A percentile compares a stretch with the other conserved stretches of the same genome.
phyloP scores from a whole-genome alignment of 2,888 invertebrate species.

The Drosophila bunnanda region DNA sequence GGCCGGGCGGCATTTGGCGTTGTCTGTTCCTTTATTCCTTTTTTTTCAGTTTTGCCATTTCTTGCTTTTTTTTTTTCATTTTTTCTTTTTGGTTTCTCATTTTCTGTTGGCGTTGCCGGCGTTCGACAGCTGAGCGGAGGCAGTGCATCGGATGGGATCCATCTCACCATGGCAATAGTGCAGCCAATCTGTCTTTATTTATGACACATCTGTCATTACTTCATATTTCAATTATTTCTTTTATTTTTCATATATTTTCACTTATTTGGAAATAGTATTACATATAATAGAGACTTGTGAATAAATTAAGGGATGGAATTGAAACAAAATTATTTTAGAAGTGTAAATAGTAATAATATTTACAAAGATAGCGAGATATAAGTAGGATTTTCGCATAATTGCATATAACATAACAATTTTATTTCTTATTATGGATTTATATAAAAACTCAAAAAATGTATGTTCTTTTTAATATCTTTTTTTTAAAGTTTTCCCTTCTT shows the following conservation, averaged over 20 bases:
- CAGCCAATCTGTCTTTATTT: not conserved
- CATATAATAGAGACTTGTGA: not conserved
- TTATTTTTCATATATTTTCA: not conserved
- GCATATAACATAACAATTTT: not conserved
- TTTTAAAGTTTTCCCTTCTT: no score
- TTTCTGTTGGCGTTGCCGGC: slow-evolving; percentile 54
- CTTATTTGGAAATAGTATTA: not conserved
- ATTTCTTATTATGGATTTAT: not conserved
- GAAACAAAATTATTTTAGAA: no score
- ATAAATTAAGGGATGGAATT: not conserved
- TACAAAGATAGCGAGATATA: no score
- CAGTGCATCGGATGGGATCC: slow-evolving; percentile 34
- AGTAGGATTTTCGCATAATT: not conserved
- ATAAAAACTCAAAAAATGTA: no score
- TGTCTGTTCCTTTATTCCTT: slow-evolving; percentile 23
- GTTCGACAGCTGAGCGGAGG: slow-evolving; percentile 62
- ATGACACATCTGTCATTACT: not conserved
- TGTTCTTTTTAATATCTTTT: not conserved
- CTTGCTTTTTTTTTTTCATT: slow-evolving; percentile 6
- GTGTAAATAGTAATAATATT: no score
- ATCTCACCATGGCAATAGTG: not conserved
- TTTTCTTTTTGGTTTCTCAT: slow-evolving; percentile 27
- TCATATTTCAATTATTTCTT: not conserved
- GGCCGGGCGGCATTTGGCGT: slow-evolving; percentile 41
- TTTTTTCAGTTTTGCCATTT: slow-evolving; percentile 14